Evolutionary conservation across 1,140 invertebrate species (phyloP).

Genomic region (Tetraneura akinire): DNA sequence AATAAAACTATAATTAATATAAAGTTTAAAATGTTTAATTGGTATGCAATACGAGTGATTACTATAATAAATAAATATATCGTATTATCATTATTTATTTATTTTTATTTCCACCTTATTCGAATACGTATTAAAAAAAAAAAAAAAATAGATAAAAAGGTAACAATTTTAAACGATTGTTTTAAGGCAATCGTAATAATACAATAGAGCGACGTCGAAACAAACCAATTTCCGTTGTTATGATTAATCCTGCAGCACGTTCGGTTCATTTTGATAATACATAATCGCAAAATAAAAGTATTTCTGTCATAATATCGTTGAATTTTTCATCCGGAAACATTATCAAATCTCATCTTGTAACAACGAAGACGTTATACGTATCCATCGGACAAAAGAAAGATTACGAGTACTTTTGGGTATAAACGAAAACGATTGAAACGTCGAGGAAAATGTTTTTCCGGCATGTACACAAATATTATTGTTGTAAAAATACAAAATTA

Average conservation of each 20-base stretch:
- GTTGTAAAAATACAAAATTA: too few species aligned
- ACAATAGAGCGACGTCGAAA: conserved; percentile 10
- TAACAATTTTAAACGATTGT: too few species aligned
- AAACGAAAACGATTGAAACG: neutral
- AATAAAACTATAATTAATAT: too few species aligned
- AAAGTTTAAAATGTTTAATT: too few species aligned
- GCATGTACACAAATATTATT: too few species aligned
- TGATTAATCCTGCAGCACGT: neutral
- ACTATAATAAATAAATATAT: too few species aligned
- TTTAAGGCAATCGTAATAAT: too few species aligned
- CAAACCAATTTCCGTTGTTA: conserved; percentile 14
- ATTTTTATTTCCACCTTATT: too few species aligned
- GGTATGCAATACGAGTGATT: too few species aligned
- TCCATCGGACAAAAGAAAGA: neutral
- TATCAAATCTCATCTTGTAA: conserved; percentile 10
- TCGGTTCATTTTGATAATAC: neutral
- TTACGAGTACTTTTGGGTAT: neutral
- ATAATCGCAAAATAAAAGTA: conserved; percentile 21
- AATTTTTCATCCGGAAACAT: neutral
- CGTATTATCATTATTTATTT: too few species aligned
- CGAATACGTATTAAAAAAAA: too few species aligned
- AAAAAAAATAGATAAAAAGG: too few species aligned
- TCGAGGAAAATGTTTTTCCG: neutral
- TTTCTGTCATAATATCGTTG: neutral
- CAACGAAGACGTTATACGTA: neutral